Evolutionary conservation across 1,140 invertebrate species (phyloP), one percentile per base, ranked within the genome.

Genomic region (Pseudomyrmex sp.): DNA sequence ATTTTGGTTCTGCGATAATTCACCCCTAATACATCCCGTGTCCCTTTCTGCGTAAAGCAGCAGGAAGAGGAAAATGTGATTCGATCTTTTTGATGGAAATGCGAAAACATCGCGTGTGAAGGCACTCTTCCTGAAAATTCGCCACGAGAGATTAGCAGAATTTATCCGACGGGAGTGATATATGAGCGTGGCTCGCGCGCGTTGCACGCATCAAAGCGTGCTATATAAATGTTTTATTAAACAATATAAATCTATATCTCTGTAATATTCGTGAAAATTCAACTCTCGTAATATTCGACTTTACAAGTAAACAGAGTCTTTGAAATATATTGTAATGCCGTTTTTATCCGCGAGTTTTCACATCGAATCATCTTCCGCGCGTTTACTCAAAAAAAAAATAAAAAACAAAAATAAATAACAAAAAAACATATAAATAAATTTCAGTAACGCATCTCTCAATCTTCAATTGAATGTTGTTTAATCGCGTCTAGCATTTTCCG

Each of bases 1-100:
- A 94, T 94, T 94, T 93, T 93, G 92, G 93, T 94, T 94, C 92
- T 91, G 82, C 88, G 93, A 93, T 93, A 94, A 94, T 93, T 94
- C 93, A 91, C 87, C 92, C 91, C 90, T 93, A 92, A 93, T 92
- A 91, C 89, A 87, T 35, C 35, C 52, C 85, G 85, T 89, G 35
- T 88, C 88, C 63, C 83, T 18, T 59, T 72, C 54, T 82, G 69
- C 74, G 75, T 76, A 76, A 72, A 56, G 56, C 65, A 9, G 69
- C 56, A 73, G 50, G 12, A 20, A 59, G 63, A 58, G 50, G 20
- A 59, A 86, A 72, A 77, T 84, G 74, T 44, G 86, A 88, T 88
- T 76, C 72, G 76, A 74, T 62, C 65, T 87, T 87, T 89, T 85
- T 87, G 56, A 89, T 89, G 88, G 88, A 87, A 89, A 89, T 87